Conservation (phyloP, 2,888 invertebrate species). For the Ptychoptera albimana region DNA sequence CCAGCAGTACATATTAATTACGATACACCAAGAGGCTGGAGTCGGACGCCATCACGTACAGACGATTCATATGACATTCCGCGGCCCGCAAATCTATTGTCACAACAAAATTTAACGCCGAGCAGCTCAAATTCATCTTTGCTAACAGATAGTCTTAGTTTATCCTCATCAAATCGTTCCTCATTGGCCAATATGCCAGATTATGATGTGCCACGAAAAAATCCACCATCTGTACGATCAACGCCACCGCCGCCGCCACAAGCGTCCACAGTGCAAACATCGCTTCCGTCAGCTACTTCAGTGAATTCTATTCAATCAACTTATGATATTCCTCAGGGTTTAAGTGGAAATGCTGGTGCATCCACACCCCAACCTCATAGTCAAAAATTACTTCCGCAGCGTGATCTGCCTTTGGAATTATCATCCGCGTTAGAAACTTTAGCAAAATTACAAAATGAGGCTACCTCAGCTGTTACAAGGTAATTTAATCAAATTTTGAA, state of each 20-base stretch:
- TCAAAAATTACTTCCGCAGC: constrained; percentile 21
- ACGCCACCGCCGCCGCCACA: constrained; percentile 12
- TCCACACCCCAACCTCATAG: constrained; percentile 16
- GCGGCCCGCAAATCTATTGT: constrained; percentile 32
- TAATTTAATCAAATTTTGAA: constrained; percentile 13
- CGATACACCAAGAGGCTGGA: constrained; percentile 37
- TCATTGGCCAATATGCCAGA: constrained; percentile 44
- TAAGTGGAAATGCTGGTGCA: constrained; percentile 3
- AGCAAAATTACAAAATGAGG: constrained; percentile 60
- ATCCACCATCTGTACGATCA: constrained; percentile 26
- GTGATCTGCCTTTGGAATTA: constrained; percentile 56
- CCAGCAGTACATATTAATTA: constrained; percentile 40
- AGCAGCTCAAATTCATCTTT: constrained; percentile 51
- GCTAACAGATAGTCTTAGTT: constrained; percentile 41
- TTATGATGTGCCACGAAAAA: constrained; percentile 48
- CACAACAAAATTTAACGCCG: constrained; percentile 42
- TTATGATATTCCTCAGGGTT: constrained; percentile 42
- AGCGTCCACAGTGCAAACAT: constrained; percentile 4
- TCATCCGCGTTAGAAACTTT: constrained; percentile 60
- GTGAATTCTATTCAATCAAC: constrained; percentile 20
- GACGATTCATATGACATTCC: constrained; percentile 48
- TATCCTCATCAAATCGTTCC: constrained; percentile 36
- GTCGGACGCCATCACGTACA: constrained; percentile 13
- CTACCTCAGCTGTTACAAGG: constrained; percentile 64
- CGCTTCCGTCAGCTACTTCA: constrained; percentile 12